These are phyloP conservation scores for Aelia acuminata DNA, from an alignment of 2,888 invertebrate species.

Conservation along the genomic window DNA sequence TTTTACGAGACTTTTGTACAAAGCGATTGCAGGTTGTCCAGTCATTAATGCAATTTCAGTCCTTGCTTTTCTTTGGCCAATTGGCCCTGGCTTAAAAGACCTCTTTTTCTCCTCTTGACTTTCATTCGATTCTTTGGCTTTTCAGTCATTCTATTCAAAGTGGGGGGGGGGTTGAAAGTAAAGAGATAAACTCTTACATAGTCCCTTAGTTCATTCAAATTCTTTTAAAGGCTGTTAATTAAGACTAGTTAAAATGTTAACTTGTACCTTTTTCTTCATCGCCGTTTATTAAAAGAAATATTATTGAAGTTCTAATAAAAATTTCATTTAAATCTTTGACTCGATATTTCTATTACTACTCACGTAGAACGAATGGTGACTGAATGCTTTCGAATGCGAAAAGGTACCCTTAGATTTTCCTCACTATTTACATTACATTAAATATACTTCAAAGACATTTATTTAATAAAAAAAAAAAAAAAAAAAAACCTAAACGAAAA, in stretches of 20 bases:
- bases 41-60: not conserved
- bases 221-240: not conserved
- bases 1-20: not conserved
- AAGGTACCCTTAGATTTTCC: too few species aligned
- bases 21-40: not conserved
- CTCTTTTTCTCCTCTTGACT: not conserved
- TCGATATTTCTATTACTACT: not conserved
- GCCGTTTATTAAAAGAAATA: not conserved
- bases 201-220: not conserved
- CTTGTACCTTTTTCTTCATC: not conserved
- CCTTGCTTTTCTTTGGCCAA: not conserved
- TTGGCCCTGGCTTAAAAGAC: not conserved
- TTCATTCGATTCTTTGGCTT: not conserved
- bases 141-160: conserved; percentile 1
- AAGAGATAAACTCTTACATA: not conserved
- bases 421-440: too few species aligned
- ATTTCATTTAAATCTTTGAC: not conserved
- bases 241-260: not conserved
- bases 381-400: too few species aligned
- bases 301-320: not conserved
- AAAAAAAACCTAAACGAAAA: too few species aligned
- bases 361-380: too few species aligned
- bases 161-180: too few species aligned
- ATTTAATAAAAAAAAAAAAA: too few species aligned
- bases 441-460: too few species aligned